A percentile compares a stretch with the other conserved stretches of the same genome.
phyloP scores from a whole-genome alignment of 2,797 vertebrate species.

The Limosa lapponica region DNA sequence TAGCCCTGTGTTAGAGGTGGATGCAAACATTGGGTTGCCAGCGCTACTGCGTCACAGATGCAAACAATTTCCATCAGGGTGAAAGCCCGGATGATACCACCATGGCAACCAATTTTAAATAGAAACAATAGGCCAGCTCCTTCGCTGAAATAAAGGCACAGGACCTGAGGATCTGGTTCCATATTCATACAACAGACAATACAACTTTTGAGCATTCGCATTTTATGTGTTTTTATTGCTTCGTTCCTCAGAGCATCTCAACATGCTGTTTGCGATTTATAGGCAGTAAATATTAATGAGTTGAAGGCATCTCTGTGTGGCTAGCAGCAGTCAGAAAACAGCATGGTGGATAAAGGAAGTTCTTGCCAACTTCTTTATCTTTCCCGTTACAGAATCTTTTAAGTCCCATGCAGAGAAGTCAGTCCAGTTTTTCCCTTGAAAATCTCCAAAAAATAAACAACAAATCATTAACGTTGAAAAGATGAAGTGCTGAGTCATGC shows the following conservation, averaged over 20 bases:
- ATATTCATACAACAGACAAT: neutral
- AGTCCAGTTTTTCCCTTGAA: conserved; percentile 25
- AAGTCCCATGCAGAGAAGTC: neutral
- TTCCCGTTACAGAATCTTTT: neutral
- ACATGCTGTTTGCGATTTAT: neutral
- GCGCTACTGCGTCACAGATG: conserved; percentile 15
- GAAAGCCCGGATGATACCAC: conserved; percentile 59
- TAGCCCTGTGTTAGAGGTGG: neutral
- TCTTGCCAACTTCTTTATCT: conserved; percentile 37
- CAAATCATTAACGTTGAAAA: neutral
- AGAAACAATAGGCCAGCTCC: conserved; percentile 50
- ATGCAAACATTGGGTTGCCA: conserved; percentile 53
- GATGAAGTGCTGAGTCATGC: conserved; percentile 48
- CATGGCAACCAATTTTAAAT: conserved; percentile 68
- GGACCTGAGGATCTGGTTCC: neutral
- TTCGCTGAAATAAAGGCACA: conserved; percentile 28
- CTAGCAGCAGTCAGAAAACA: conserved; percentile 24
- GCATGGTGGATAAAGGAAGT: neutral
- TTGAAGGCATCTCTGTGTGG: neutral
- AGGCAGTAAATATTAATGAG: neutral
- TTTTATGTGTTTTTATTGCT: neutral
- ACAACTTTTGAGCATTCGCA: neutral
- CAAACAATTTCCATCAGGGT: conserved; percentile 45
- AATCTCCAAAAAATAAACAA: neutral
- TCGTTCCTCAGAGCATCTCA: neutral